Evolutionary conservation across 2,888 invertebrate genomes (phyloP).

Genomic region (Stenchaetothrips biformis): DNA sequence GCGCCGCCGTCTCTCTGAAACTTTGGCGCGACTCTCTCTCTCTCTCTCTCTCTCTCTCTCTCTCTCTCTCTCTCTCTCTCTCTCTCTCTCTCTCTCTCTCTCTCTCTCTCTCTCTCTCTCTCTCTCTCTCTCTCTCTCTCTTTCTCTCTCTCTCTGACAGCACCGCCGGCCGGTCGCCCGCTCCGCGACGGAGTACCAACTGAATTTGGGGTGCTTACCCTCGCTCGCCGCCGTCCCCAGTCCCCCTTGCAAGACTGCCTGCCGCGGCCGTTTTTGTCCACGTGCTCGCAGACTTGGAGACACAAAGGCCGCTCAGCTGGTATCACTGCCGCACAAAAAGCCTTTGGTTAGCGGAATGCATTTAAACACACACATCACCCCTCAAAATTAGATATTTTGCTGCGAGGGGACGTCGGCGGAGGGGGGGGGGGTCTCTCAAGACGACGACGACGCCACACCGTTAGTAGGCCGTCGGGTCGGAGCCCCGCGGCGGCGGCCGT

Average conservation of each 20-base stretch:
- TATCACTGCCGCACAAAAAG: neutral
- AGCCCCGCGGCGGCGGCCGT: too few species aligned
- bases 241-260: neutral
- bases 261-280: neutral
- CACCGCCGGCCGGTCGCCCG: neutral
- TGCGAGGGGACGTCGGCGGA: neutral
- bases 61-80: neutral
- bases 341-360: neutral
- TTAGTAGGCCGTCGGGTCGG: too few species aligned
- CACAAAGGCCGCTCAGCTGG: neutral
- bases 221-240: neutral
- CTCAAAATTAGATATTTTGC: neutral
- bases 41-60: slow-evolving; percentile 1
- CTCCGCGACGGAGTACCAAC: neutral
- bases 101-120: too few species aligned
- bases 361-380: neutral
- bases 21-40: neutral
- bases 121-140: neutral
- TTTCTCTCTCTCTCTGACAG: neutral
- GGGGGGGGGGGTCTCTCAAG: neutral
- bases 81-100: neutral
- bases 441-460: too few species aligned
- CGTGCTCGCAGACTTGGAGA: neutral
- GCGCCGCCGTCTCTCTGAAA: too few species aligned
- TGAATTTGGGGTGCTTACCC: neutral